Conservation (phyloP, 2,113 vertebrate genomes). For the Synodontis membranacea region DNA sequence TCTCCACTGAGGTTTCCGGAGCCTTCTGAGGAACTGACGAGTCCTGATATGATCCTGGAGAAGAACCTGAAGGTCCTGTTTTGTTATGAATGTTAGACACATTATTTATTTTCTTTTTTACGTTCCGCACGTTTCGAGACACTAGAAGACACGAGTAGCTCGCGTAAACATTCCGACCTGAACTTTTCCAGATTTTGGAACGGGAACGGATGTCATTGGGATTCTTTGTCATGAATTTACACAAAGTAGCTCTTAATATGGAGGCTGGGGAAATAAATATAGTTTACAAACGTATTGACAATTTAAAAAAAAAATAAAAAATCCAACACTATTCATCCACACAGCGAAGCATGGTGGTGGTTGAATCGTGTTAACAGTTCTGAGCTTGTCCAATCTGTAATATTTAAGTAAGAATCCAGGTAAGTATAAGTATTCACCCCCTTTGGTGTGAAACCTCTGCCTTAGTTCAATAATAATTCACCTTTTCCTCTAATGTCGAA, state of each 20-base stretch:
- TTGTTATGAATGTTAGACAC: neutral
- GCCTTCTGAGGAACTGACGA: neutral
- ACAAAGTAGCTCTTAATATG: too few species aligned
- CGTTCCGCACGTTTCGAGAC: neutral
- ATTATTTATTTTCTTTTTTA: neutral
- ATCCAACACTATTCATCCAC: too few species aligned
- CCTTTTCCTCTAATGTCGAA: too few species aligned
- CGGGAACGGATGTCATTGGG: too few species aligned
- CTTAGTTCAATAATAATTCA: too few species aligned
- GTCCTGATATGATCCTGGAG: neutral
- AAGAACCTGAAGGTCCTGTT: neutral
- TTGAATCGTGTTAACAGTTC: neutral
- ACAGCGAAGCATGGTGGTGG: neutral
- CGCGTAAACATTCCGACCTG: neutral
- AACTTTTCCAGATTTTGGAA: too few species aligned
- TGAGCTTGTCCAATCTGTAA: neutral
- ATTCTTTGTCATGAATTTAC: too few species aligned
- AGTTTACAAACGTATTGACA: too few species aligned
- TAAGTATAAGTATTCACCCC: too few species aligned
- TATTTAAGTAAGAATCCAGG: too few species aligned
- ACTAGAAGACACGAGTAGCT: neutral
- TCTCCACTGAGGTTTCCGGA: neutral
- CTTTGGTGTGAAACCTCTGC: neutral
- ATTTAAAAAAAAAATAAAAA: too few species aligned
- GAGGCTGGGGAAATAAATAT: too few species aligned